Evolutionary conservation across 2,797 vertebrate species (phyloP).

Genomic region (Gallinago nigripennis): DNA sequence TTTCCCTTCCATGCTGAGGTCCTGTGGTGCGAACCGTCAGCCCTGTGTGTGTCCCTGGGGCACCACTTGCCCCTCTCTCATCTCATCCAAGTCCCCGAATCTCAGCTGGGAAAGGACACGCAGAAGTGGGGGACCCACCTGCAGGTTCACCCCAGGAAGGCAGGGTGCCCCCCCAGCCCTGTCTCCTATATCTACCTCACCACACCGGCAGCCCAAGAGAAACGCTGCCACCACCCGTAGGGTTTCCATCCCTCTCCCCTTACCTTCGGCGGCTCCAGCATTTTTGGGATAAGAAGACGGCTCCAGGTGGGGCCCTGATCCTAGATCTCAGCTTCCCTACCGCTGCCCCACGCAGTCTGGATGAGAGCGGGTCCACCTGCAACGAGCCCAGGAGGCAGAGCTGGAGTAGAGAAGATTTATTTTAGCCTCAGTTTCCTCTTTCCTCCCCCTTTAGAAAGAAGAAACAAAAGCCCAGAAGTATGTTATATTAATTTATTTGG

Average conservation of each 20-base stretch:
- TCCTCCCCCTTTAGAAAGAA: slow-evolving; percentile 43
- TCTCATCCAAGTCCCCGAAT: rapidly evolving
- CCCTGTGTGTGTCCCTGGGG: rapidly evolving
- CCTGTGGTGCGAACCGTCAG: rapidly evolving
- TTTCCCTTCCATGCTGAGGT: rapidly evolving
- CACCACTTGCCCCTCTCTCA: not conserved
- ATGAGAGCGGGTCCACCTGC: not conserved
- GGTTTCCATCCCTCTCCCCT: not conserved
- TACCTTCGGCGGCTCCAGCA: not conserved
- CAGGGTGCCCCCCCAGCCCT: not conserved
- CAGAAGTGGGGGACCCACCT: not conserved
- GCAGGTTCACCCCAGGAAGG: rapidly evolving
- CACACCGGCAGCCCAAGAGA: not conserved
- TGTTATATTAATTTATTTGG: slow-evolving; percentile 73
- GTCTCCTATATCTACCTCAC: rapidly evolving
- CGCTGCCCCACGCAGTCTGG: rapidly evolving
- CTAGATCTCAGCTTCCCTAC: not conserved
- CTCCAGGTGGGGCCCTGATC: not conserved
- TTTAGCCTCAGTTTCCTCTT: slow-evolving; percentile 47
- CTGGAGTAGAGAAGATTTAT: not conserved
- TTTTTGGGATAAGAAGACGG: not conserved
- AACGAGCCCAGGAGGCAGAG: not conserved
- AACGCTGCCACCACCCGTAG: rapidly evolving
- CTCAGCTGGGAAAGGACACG: not conserved
- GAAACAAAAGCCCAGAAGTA: slow-evolving; percentile 16